phyloP scores from a whole-genome alignment of 2,797 vertebrate species.

The Tiaroga cobitis region DNA sequence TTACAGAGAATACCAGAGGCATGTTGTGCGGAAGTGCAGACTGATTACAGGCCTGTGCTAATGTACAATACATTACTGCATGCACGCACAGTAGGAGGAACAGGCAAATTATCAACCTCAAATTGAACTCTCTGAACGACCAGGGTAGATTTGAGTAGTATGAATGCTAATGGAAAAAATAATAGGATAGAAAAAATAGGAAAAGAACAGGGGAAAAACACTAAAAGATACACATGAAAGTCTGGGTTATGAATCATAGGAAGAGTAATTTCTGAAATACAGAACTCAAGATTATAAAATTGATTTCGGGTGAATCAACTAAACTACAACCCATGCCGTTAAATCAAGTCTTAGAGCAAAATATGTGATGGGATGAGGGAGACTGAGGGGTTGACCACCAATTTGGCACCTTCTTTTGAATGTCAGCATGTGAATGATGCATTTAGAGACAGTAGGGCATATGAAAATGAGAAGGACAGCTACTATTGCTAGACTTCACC shows the following conservation, averaged over 20 bases:
- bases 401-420: neutral
- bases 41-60: constrained; percentile 73
- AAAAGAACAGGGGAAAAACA: constrained; percentile 36
- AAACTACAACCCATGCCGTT: constrained; percentile 6
- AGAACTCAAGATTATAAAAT: constrained; percentile 9
- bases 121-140: constrained; percentile 34
- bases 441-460: constrained; percentile 37
- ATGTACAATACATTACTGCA: constrained; percentile 61
- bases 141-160: constrained; percentile 37
- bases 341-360: neutral
- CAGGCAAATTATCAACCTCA: constrained; percentile 50
- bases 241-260: neutral
- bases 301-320: neutral
- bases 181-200: constrained; percentile 24
- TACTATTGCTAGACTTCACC: constrained; percentile 52
- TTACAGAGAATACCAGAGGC: constrained; percentile 55
- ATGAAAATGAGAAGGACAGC: constrained; percentile 29
- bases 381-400: neutral
- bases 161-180: constrained; percentile 46
- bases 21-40: constrained; percentile 64
- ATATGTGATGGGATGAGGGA: neutral
- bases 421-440: constrained; percentile 14
- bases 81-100: constrained; percentile 41
- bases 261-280: constrained; percentile 1
- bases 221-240: constrained; percentile 33